Conservation (phyloP, 2,113 vertebrate genomes). For the Macrotus californicus region DNA sequence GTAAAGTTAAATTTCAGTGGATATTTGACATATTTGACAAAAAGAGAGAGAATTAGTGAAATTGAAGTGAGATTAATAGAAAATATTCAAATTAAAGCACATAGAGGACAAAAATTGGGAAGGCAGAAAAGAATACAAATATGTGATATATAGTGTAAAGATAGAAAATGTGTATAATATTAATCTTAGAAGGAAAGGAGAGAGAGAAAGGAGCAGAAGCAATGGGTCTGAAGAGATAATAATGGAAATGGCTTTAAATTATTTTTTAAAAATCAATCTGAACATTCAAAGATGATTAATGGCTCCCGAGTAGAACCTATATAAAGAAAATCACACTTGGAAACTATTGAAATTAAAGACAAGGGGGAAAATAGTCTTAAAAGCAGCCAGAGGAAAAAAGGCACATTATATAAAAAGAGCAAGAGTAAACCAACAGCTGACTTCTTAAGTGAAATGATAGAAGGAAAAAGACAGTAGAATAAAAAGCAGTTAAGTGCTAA, state of each 20-base stretch:
- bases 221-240: background rate
- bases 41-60: background rate
- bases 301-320: background rate
- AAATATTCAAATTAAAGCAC: background rate
- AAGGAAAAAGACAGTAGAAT: background rate
- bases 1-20: background rate
- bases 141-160: background rate
- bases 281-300: background rate
- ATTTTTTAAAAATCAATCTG: background rate
- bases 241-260: background rate
- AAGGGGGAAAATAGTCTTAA: background rate
- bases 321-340: background rate
- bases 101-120: background rate
- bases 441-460: background rate
- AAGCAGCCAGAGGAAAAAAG: background rate
- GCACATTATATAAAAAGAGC: background rate
- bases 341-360: background rate
- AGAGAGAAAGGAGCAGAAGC: background rate
- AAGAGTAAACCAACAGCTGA: background rate
- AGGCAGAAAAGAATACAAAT: background rate
- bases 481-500: background rate
- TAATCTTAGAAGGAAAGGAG: background rate
- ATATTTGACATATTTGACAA: background rate
- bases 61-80: background rate
- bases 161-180: background rate